phyloP scores from a whole-genome alignment of 2,113 vertebrate genomes.

The Irena cyanogastra region DNA sequence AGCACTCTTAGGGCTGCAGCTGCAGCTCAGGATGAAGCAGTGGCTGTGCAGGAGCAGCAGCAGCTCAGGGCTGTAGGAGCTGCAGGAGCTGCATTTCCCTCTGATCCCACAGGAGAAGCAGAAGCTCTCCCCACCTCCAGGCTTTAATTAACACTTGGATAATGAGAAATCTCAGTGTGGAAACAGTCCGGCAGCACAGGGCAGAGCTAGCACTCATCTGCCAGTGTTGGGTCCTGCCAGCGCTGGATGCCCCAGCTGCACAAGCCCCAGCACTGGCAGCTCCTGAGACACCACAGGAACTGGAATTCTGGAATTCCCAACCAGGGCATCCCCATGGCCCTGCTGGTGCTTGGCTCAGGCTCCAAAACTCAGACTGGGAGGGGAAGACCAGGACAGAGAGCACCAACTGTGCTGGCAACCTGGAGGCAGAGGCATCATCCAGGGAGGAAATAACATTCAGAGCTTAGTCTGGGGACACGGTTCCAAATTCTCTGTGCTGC shows the following conservation, averaged over 20 bases:
- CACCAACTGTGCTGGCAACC: not conserved
- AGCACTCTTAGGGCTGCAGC: not conserved
- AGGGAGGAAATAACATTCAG: not conserved
- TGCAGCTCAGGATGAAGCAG: not conserved
- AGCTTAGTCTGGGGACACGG: not conserved
- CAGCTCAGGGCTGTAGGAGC: rapidly evolving
- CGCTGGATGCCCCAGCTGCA: not conserved
- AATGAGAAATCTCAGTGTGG: not conserved
- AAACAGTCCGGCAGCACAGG: not conserved
- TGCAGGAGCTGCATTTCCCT: not conserved
- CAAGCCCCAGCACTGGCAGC: not conserved
- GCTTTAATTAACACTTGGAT: not conserved
- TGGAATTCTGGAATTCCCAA: not conserved
- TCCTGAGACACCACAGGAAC: not conserved
- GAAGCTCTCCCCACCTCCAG: not conserved
- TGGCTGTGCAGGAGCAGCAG: rapidly evolving
- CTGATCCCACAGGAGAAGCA: not conserved
- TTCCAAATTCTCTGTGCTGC: not conserved
- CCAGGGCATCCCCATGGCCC: rapidly evolving
- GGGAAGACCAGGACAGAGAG: not conserved
- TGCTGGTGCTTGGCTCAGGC: not conserved
- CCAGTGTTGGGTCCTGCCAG: not conserved
- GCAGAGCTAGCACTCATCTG: not conserved
- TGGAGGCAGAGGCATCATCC: not conserved
- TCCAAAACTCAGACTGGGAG: not conserved